A percentile compares a stretch with the other conserved stretches of the same genome.
These are phyloP conservation scores for Hypomecis punctinalis DNA, from an alignment of 2,888 invertebrate species.

Conservation along the genomic window DNA sequence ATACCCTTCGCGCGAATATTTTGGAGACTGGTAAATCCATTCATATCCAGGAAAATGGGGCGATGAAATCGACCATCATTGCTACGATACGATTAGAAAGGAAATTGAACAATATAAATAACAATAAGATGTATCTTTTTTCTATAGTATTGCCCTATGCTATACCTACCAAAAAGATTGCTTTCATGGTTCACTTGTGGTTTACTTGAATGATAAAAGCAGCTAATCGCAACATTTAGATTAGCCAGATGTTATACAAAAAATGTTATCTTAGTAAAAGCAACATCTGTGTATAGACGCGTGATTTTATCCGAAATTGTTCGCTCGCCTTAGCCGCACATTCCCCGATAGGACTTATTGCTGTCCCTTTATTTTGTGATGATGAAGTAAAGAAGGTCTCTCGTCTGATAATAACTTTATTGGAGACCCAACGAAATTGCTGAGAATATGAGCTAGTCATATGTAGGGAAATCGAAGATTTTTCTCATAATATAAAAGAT, in stretches of 20 bases:
- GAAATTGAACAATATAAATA: conserved; percentile 14
- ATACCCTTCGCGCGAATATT: conserved; percentile 2
- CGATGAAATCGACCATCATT: conserved; percentile 8
- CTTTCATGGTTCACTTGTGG: too few species aligned
- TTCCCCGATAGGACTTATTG: conserved; percentile 5
- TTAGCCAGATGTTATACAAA: neutral
- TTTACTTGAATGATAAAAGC: neutral
- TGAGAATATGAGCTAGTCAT: neutral
- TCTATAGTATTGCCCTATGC: too few species aligned
- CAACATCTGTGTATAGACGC: conserved; percentile 6
- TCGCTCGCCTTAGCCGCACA: neutral
- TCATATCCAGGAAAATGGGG: conserved; percentile 18
- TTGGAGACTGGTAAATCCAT: neutral
- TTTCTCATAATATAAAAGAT: too few species aligned
- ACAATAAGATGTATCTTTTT: neutral
- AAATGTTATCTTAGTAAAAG: neutral
- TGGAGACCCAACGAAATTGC: conserved; percentile 1
- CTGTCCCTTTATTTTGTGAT: conserved; percentile 8
- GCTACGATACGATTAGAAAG: conserved; percentile 10
- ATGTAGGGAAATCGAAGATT: too few species aligned
- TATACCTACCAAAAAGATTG: too few species aligned
- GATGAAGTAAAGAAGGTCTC: conserved; percentile 6
- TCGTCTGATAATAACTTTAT: conserved; percentile 10
- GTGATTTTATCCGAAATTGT: conserved; percentile 9
- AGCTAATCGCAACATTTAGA: neutral